A percentile compares a stretch with the other conserved stretches of the same genome.
Evolutionary conservation across 2,888 invertebrate species (phyloP).

Genomic region (Pyrgus malvae): DNA sequence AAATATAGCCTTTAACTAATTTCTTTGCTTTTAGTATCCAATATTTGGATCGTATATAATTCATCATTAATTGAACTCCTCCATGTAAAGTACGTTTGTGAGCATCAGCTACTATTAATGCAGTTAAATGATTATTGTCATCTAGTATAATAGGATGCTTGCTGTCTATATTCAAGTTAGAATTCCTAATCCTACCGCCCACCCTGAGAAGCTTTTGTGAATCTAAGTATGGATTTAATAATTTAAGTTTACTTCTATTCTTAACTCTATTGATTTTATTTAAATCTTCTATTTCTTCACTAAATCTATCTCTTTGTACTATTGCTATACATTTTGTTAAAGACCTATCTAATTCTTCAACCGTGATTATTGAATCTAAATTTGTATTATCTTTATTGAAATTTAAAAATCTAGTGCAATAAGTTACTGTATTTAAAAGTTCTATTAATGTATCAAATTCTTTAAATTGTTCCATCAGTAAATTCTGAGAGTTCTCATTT

Average conservation of each 20-base stretch:
- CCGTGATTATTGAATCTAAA: not conserved
- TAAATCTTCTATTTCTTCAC: slow-evolving; percentile 4
- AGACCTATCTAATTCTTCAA: not conserved
- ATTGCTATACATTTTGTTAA: not conserved
- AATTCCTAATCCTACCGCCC: slow-evolving; percentile 1
- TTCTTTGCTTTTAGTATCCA: slow-evolving; percentile 9
- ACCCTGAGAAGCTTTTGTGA: not conserved
- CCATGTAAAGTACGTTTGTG: not conserved
- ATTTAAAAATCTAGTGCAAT: slow-evolving; percentile 1
- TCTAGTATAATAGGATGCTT: not conserved
- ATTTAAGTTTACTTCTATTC: not conserved
- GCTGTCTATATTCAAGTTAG: not conserved
- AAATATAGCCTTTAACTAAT: not conserved
- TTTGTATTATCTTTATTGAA: not conserved
- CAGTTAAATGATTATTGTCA: not conserved
- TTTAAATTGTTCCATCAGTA: not conserved
- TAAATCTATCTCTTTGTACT: not conserved
- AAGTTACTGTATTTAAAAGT: not conserved
- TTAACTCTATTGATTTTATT: not conserved
- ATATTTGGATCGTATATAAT: slow-evolving; percentile 12
- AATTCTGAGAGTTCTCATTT: not conserved
- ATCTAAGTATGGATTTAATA: slow-evolving; percentile 4
- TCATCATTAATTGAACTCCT: slow-evolving; percentile 4
- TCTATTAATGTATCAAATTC: slow-evolving; percentile 4
- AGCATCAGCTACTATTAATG: not conserved